Base-by-base conservation (phyloP, 2,797 vertebrate genomes). In the Naso thynnoides region DNA sequence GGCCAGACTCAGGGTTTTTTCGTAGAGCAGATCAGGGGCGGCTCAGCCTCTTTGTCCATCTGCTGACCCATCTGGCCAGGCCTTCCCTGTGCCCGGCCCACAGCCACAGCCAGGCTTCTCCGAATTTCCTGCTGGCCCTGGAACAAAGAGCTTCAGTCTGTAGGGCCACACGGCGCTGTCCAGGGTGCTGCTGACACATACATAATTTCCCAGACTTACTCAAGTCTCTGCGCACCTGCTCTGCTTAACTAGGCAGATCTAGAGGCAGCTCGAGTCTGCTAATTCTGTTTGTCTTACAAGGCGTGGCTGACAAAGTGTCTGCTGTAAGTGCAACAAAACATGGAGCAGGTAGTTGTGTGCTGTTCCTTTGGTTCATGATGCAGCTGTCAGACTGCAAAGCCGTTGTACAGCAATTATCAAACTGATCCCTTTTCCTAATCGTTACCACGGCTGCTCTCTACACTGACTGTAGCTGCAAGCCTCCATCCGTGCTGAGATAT, bases 11-110 rank as follows among this genome's bases (percentile, higher is more conserved):
- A 72, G 83, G 75, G 87, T 93, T 88, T 36, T 93, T 85, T 89
- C 71, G 45, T 79, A 80, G 86, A 92, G 83, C 91, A 93, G 93
- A 90, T 92, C 90, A 92, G 84, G 89, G 88, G 81, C 86, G 78
- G 86, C 89, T 90, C 90, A 93, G 91, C 93, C 93, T 95, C 90
- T 85, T 94, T 86, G 91, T 79, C 96, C 96, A 97, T 97, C 97
- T 98, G 97, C 93, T 95, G 80, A 92, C 93, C 97, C 97, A 95
- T 98, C 97, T 98, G 97, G 91, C 93, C 90, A 15, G 63, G 67
- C 78, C 78, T 56, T 73, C 73, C 73, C 53, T 68, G 26, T 81
- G 83, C 76, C 85, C 79, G 56, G 58, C 62, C 76, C 79, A 63
- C 78, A 54, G 49, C 65, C 62, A 23, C 23, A 59, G 85, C 63